Evolutionary conservation across 2,888 invertebrate genomes (phyloP).

Genomic region (Acrobasis suavella): DNA sequence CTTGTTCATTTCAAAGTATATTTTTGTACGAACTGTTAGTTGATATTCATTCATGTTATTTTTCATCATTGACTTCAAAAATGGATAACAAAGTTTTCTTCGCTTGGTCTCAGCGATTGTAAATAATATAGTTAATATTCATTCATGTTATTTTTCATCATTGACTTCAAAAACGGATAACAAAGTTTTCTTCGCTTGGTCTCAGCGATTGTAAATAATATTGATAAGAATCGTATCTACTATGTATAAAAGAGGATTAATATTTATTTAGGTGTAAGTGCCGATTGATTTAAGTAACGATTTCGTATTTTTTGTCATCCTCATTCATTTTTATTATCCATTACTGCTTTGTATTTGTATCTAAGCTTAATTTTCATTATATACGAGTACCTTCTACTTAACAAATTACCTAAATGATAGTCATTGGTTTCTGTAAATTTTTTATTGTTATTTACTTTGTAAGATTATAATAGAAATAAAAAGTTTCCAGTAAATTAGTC

Average conservation of each 20-base stretch:
- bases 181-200: slow-evolving; percentile 33
- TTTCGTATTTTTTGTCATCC: slow-evolving; percentile 33
- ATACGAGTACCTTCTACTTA: not conserved
- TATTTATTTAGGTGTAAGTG: slow-evolving; percentile 56
- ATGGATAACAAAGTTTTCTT: slow-evolving; percentile 22
- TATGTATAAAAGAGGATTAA: slow-evolving; percentile 39
- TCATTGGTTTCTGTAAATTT: slow-evolving; percentile 31
- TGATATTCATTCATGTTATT: not conserved
- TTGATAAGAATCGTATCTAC: slow-evolving; percentile 28
- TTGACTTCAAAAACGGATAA: not conserved
- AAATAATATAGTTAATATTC: slow-evolving; percentile 28
- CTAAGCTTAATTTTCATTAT: not conserved
- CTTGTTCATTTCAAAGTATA: slow-evolving; percentile 1
- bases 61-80: not conserved
- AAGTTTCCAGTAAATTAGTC: slow-evolving; percentile 20
- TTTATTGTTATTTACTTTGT: slow-evolving; percentile 69
- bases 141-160: not conserved
- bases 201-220: slow-evolving; percentile 43
- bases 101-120: slow-evolving; percentile 41
- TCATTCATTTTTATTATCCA: not conserved
- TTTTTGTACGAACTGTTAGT: slow-evolving; percentile 4
- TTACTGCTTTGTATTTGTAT: not conserved
- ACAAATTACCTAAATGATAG: not conserved
- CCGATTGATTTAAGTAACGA: slow-evolving; percentile 30
- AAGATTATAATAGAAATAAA: slow-evolving; percentile 55